A percentile compares a stretch with the other conserved stretches of the same genome.
Evolutionary conservation across 2,888 invertebrate species (phyloP).

Genomic region (Drosophila recens): DNA sequence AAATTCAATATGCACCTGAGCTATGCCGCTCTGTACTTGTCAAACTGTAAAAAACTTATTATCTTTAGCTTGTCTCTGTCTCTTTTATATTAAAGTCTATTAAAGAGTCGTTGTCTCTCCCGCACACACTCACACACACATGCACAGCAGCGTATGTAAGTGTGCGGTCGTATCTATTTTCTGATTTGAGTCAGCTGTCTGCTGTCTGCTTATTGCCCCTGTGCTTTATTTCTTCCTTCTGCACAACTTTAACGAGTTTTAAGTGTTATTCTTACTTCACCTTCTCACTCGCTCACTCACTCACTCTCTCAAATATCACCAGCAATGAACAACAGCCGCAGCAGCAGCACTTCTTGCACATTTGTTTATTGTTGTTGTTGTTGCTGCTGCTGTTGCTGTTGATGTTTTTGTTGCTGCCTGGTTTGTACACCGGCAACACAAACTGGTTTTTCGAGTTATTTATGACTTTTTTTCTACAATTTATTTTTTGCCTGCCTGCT

Average conservation of each 20-base stretch:
- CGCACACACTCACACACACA: constrained; percentile 7
- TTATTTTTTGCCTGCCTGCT: constrained; percentile 66
- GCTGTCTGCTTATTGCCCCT: constrained; percentile 22
- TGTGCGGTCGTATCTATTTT: constrained; percentile 50
- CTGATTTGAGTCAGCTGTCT: constrained; percentile 71
- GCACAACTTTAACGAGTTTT: constrained; percentile 79
- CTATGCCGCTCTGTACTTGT: constrained; percentile 13
- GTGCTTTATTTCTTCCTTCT: constrained; percentile 69
- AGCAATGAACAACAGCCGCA: constrained; percentile 10
- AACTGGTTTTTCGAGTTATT: constrained; percentile 82
- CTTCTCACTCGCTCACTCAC: constrained; percentile 30
- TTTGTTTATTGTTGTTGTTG: constrained; percentile 69
- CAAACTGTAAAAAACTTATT: constrained; percentile 53
- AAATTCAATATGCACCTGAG: constrained; percentile 35
- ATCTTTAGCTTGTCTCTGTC: constrained; percentile 33
- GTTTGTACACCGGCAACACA: constrained; percentile 80
- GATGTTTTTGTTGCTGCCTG: constrained; percentile 43
- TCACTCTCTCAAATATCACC: constrained; percentile 25
- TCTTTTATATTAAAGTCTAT: constrained; percentile 22
- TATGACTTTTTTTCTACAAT: constrained; percentile 75
- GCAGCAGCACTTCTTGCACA: constrained; percentile 69
- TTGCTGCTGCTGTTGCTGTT: constrained; percentile 36
- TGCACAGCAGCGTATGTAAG: constrained; percentile 1
- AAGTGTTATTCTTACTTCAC: constrained; percentile 70
- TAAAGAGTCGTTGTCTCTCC: constrained; percentile 42